Base-by-base conservation (phyloP, 1,140 invertebrate genomes). In the silkworm (Bombyx mori) region DNA sequence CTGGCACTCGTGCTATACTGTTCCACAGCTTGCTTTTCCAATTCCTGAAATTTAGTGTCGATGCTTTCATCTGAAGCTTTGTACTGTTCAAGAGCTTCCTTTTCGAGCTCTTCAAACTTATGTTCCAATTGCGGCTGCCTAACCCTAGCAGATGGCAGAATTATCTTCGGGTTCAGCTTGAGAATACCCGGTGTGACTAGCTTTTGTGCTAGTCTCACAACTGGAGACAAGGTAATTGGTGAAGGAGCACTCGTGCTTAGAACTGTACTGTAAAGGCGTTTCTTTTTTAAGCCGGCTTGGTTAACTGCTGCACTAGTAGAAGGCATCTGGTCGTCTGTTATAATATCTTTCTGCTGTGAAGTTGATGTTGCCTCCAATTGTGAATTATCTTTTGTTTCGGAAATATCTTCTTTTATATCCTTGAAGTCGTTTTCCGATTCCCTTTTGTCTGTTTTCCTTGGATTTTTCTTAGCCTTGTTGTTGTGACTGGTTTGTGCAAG, bases 31-130 rank as follows among this genome's bases (percentile, higher is more conserved):
- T 88, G 75, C 12, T 84, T 79, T 64, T 88, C 86, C 45, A 88
- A 65, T 53, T 86, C 85, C 6, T 74, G 73, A 58, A 88, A 84
- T 55, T 86, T 88, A 0, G 80, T 83, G 58, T 88, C 82, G 65
- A 88, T 87, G 63, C 86, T 88, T 58, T 88, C 86, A 53, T 88
- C 85, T 3, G 86, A 88, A 2, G 81, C 77, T 63, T 88, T 88
- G 52, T 88, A 88, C 55, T 88, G 86, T 62, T 88, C 85, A n/a
- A 88, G 58, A 12, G 86, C 86, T 69, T 88, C 82, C 54, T 86
- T 87, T 65, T 88, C 86, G 3, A 88, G 65, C 61, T 87, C 82
- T 45, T 88, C 86, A 62, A 84, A 87, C 67, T 83, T 86, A 35
- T 74, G 75, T 45, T 86, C 83, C 2, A 79, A 69, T 26, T 74